A percentile compares a stretch with the other conserved stretches of the same genome.
Conservation (phyloP, 1,140 invertebrate genomes). For the Drosophila rufa region DNA sequence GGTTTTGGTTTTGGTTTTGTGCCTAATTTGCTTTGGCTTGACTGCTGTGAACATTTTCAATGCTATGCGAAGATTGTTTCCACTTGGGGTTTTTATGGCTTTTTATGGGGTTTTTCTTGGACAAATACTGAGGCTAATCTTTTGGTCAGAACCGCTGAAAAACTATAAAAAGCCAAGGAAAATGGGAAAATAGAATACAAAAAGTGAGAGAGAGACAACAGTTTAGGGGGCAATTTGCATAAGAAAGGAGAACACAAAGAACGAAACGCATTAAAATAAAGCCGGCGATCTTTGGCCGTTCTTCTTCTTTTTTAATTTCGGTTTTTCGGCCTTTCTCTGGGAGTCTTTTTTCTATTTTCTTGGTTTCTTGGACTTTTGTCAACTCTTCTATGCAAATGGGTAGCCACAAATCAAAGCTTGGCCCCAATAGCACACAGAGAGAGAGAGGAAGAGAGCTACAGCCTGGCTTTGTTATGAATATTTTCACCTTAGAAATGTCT, state of each 20-base stretch:
- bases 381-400: constrained; percentile 50
- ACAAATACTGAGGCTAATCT: constrained; percentile 29
- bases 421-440: constrained; percentile 14
- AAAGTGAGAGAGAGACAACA: constrained; percentile 22
- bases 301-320: constrained; percentile 35
- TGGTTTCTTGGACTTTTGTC: constrained; percentile 31
- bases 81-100: constrained; percentile 10
- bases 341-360: not conserved
- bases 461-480: constrained; percentile 41
- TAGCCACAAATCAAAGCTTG: constrained; percentile 54
- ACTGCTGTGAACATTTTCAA: constrained; percentile 56
- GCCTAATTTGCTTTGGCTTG: constrained; percentile 71
- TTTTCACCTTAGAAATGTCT: constrained; percentile 42
- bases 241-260: constrained; percentile 41
- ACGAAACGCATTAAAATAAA: constrained; percentile 24
- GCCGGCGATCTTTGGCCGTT: constrained; percentile 27
- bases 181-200: constrained; percentile 21
- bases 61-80: constrained; percentile 51
- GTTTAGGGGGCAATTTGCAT: constrained; percentile 56
- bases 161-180: constrained; percentile 12
- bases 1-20: constrained; percentile 70
- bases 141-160: constrained; percentile 23
- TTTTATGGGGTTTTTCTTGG: constrained; percentile 5
- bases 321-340: constrained; percentile 20
- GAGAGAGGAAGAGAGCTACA: not conserved